Conservation (phyloP, 92 coral and sea anemone genomes). For the Palythoa caribaeorum region DNA sequence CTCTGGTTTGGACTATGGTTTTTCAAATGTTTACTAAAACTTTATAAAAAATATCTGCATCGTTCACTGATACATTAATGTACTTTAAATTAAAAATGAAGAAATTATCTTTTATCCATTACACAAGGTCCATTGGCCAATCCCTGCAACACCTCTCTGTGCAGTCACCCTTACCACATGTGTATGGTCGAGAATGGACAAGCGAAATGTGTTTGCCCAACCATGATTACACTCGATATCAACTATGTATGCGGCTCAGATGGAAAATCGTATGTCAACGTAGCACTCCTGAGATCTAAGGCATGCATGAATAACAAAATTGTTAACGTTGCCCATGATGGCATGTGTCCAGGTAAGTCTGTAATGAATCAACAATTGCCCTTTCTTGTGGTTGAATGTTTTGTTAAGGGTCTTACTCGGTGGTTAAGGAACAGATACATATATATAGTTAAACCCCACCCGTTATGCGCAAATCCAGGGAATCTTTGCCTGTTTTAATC, state of each 20-base stretch:
- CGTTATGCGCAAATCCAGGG: too few relatives aligned
- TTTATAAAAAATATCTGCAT: neutral
- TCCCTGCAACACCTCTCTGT: conserved; percentile 72
- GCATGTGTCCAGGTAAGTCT: conserved; percentile 33
- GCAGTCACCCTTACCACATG: conserved; percentile 61
- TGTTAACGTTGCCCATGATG: conserved; percentile 17
- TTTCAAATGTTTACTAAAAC: neutral
- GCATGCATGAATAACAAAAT: conserved; percentile 65
- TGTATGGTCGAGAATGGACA: conserved; percentile 67
- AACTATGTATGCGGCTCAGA: conserved; percentile 93
- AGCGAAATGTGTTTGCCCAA: conserved; percentile 84
- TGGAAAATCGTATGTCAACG: conserved; percentile 81
- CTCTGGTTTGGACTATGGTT: too few relatives aligned
- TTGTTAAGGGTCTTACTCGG: too few relatives aligned
- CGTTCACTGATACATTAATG: neutral
- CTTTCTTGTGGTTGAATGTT: too few relatives aligned
- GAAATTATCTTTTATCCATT: too few relatives aligned
- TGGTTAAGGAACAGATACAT: too few relatives aligned
- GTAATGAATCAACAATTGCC: neutral
- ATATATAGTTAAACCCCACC: too few relatives aligned
- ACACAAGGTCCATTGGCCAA: conserved; percentile 17
- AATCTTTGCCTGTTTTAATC: too few relatives aligned
- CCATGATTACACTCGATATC: conserved; percentile 45
- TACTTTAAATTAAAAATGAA: neutral
- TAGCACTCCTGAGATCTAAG: conserved; percentile 62